Evolutionary conservation across 2,113 vertebrate genomes (phyloP).

Genomic region (Protobothrops flavoviridis): DNA sequence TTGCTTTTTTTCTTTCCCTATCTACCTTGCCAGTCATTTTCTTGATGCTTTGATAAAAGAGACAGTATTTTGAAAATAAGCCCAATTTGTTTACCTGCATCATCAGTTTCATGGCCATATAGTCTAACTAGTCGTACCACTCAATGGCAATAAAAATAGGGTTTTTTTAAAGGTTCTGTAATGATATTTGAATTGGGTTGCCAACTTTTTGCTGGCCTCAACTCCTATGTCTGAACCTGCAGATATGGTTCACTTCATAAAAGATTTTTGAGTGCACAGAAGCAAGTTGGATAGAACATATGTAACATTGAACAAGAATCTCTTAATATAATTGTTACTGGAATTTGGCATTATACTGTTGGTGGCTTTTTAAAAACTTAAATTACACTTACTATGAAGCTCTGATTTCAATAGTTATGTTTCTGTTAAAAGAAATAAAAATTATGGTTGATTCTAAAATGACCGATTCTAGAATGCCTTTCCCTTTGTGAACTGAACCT

Average conservation of each 20-base stretch:
- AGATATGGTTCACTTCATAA: background rate
- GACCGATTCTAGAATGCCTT: background rate
- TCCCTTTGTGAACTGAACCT: background rate
- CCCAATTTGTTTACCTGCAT: background rate
- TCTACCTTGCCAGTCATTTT: conserved; percentile 19
- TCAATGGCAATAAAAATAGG: background rate
- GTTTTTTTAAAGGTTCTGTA: background rate
- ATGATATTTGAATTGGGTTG: background rate
- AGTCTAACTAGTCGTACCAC: conserved; percentile 23
- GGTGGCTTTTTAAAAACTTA: background rate
- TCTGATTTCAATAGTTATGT: background rate
- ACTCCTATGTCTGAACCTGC: background rate
- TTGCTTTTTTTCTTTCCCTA: conserved; percentile 44
- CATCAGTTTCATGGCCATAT: conserved; percentile 43
- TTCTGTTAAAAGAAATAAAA: conserved; percentile 23
- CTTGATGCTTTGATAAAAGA: background rate
- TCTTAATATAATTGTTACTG: conserved; percentile 24
- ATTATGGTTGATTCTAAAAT: conserved; percentile 22
- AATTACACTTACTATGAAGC: background rate
- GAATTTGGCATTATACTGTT: background rate
- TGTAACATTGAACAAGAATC: background rate
- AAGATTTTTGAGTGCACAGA: background rate
- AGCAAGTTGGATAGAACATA: background rate
- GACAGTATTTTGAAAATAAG: conserved; percentile 34
- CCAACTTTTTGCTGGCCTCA: background rate